Evolutionary conservation across 2,888 invertebrate genomes (phyloP).

Genomic region (Philaethria dido): DNA sequence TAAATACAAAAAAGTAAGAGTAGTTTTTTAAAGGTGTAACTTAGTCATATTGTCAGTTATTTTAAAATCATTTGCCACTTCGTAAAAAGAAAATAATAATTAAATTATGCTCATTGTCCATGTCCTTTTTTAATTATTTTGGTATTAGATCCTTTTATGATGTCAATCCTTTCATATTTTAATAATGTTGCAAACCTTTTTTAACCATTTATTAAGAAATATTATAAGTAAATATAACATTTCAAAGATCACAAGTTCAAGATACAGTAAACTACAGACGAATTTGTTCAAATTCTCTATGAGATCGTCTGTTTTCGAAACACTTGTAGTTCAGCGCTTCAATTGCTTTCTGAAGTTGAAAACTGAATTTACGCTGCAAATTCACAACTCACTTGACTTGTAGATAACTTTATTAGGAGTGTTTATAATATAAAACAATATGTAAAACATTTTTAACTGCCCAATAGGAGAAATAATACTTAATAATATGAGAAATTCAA

Average conservation of each 20-base stretch:
- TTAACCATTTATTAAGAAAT: neutral
- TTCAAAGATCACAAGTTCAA: neutral
- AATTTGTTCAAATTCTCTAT: slow-evolving; percentile 18
- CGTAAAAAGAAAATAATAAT: no score
- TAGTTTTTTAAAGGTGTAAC: no score
- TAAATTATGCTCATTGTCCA: no score
- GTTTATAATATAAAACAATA: slow-evolving; percentile 9
- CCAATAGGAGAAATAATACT: neutral
- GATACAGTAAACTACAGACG: slow-evolving; percentile 10
- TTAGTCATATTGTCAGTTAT: no score
- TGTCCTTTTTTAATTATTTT: no score
- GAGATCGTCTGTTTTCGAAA: slow-evolving; percentile 34
- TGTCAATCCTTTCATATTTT: no score
- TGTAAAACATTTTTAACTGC: neutral
- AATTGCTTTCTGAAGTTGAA: slow-evolving; percentile 36
- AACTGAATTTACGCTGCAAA: slow-evolving; percentile 38
- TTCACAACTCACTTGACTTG: slow-evolving; percentile 31
- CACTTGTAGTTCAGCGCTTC: slow-evolving; percentile 36
- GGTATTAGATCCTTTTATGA: no score
- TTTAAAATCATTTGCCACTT: no score
- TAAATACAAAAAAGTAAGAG: no score
- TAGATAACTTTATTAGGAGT: slow-evolving; percentile 17
- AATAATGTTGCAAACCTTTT: no score
- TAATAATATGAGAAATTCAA: no score
- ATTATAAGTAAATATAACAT: neutral